Evolutionary conservation across 2,888 invertebrate genomes (phyloP), one percentile per base, ranked within the genome.

Genomic region (Rotaria socialis): DNA sequence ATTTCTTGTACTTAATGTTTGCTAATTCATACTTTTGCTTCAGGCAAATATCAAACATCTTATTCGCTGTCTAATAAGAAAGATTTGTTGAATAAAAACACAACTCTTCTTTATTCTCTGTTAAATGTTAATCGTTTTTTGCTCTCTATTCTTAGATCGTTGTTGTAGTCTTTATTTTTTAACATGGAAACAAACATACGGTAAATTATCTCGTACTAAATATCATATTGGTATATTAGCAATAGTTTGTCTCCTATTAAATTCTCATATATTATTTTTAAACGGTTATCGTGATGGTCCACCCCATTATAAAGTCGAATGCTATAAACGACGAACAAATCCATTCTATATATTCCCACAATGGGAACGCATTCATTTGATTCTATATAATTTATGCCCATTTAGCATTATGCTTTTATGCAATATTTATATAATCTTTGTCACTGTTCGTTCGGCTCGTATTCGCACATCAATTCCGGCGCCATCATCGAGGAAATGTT

Each of bases 301-400:
- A 47, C 19, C 24, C 2, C 0, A 43, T 41, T 2, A 22, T n/a
- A 27, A 16, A 50, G 50, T 86, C 8, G 16, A 58, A 47, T 86
- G 86, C 52, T 86, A 86, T 60, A 19, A 47, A 47, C 60, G 58
- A 50, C 75, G 50, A 47, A 50, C 52, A 27, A 85, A 86, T 60
- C 22, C n/a, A 16, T 8, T 43, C 27, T 86, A 85, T 50, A 86
- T 86, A 35, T 86, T 85, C 60, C 86, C 86, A 10, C 85, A 86
- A 55, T 86, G 86, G 86, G 85, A 86, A 56, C 75, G 80, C 10
- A 80, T 86, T 47, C 86, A 86, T 55, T 56, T 86, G n/a, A 41
- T 85, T 47, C 27, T 86, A 35, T 86, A 86, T n/a, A 86, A 86
- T 85, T 43, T 84, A 16, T 35, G 74, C 11, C 86, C 86, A 41